Conservation (phyloP, 1,140 invertebrate species). For the Hyles euphorbiae region DNA sequence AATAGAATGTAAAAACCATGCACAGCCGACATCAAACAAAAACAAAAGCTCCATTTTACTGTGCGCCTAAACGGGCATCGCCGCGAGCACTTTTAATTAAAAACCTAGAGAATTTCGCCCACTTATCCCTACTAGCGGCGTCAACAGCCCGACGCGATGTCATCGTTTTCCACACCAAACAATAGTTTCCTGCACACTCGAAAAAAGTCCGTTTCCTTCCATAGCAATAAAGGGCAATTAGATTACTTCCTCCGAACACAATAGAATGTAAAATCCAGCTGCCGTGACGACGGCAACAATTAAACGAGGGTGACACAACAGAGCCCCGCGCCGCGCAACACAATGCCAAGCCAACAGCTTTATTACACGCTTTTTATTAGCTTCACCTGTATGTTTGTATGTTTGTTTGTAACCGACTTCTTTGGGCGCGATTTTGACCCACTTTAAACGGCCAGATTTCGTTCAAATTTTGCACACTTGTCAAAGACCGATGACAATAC, state of each 20-base stretch:
- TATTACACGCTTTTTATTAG: no score
- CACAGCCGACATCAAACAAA: background rate
- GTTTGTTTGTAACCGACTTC: no score
- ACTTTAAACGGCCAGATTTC: no score
- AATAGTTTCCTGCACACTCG: conserved; percentile 32
- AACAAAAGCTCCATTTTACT: background rate
- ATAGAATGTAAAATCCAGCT: conserved; percentile 50
- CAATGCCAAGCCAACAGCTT: no score
- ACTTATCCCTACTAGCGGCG: background rate
- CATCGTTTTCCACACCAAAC: conserved; percentile 22
- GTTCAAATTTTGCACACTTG: no score
- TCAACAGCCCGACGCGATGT: background rate
- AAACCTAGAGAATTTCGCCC: conserved; percentile 2
- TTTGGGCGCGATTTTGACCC: no score
- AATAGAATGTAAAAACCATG: no score
- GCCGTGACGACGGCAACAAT: conserved; percentile 38
- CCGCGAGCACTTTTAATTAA: background rate
- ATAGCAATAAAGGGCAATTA: conserved; percentile 44
- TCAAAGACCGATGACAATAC: no score
- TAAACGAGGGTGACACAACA: conserved; percentile 16
- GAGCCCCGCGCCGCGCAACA: no score
- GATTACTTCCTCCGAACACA: conserved; percentile 49
- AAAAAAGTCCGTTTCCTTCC: conserved; percentile 39
- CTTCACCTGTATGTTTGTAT: no score
- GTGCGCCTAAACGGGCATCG: background rate